Conservation (phyloP, 92 coral and sea anemone species). For the Isaurus tuberculatus region DNA sequence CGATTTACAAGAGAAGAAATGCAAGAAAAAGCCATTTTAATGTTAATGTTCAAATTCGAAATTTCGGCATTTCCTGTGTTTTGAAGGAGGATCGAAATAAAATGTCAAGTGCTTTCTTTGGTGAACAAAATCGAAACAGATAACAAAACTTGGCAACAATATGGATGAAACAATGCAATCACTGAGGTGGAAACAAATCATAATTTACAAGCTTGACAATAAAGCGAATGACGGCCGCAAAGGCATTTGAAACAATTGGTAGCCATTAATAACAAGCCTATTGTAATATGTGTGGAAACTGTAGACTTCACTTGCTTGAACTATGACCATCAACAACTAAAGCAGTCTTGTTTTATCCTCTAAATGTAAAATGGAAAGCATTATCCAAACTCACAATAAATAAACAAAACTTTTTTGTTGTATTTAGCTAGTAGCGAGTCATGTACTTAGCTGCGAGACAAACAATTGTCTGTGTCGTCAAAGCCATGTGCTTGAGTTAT, state of each 20-base stretch:
- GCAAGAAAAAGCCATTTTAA: conserved; percentile 39
- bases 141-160: conserved; percentile 39
- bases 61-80: conserved; percentile 41
- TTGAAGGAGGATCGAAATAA: neutral
- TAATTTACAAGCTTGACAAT: conserved; percentile 21
- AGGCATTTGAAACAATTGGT: conserved; percentile 22
- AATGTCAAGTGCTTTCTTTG: neutral
- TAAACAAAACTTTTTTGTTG: conserved; percentile 38
- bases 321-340: conserved; percentile 1
- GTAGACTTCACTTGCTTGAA: neutral
- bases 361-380: conserved; percentile 7
- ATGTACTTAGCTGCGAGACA: conserved; percentile 48
- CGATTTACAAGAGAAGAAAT: conserved; percentile 26
- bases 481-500: conserved; percentile 45
- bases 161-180: conserved; percentile 32
- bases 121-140: conserved; percentile 15
- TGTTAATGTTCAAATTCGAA: conserved; percentile 32
- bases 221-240: conserved; percentile 24
- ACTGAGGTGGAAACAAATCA: conserved; percentile 32
- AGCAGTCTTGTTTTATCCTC: conserved; percentile 25
- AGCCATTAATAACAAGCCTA: conserved; percentile 14
- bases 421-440: conserved; percentile 26
- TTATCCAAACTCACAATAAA: conserved; percentile 32
- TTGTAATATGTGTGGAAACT: conserved; percentile 17
- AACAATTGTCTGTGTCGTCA: conserved; percentile 28